Evolutionary conservation across 2,797 vertebrate genomes (phyloP).

Genomic region (Lycodopsis pacificus): DNA sequence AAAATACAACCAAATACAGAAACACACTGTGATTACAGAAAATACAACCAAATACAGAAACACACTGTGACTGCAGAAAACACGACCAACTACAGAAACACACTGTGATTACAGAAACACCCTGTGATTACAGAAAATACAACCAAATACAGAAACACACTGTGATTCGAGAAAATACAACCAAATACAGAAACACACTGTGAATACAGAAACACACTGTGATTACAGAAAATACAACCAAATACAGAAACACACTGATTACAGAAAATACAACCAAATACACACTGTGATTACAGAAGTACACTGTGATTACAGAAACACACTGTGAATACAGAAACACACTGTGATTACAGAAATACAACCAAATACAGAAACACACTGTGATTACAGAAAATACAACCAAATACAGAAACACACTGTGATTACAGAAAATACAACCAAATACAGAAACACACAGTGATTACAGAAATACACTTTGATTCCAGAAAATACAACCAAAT

Average conservation of each 20-base stretch:
- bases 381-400: not conserved
- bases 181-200: not conserved
- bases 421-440: not conserved
- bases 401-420: not conserved
- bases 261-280: not conserved
- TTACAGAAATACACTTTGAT: no score
- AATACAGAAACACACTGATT: not conserved
- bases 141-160: not conserved
- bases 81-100: not conserved
- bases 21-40: not conserved
- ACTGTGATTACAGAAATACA: no score
- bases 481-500: not conserved
- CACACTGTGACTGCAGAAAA: no score
- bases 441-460: not conserved
- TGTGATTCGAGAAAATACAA: not conserved
- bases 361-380: not conserved
- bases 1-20: no score
- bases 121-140: not conserved
- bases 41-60: no score
- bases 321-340: not conserved
- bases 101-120: not conserved
- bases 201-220: not conserved
- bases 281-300: not conserved
- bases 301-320: no score
- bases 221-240: not conserved